Evolutionary conservation across 1,140 invertebrate species (phyloP).

Genomic region (Drosophila sechellia): DNA sequence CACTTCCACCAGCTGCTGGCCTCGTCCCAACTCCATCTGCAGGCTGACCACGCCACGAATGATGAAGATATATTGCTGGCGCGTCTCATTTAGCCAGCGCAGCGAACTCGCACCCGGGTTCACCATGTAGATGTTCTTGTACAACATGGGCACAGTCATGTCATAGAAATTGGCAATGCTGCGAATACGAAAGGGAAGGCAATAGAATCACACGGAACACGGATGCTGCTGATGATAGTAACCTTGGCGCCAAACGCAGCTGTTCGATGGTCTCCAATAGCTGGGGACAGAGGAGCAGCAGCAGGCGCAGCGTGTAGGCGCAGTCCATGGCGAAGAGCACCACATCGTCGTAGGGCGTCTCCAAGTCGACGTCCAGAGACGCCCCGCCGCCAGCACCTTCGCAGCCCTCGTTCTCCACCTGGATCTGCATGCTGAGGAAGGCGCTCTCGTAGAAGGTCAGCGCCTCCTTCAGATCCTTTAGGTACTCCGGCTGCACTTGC

Average conservation of each 20-base stretch:
- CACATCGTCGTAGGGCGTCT: conserved; percentile 87
- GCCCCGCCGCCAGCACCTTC: conserved; percentile 75
- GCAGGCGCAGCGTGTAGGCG: conserved; percentile 87
- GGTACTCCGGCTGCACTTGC: conserved; percentile 89
- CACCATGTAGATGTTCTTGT: conserved; percentile 85
- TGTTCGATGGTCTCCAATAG: conserved; percentile 77
- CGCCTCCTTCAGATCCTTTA: conserved; percentile 87
- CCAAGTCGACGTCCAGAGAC: conserved; percentile 53
- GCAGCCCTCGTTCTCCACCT: conserved; percentile 78
- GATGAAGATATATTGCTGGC: conserved; percentile 85
- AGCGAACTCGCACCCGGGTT: conserved; percentile 68
- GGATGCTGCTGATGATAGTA: too few relatives aligned
- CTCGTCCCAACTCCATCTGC: conserved; percentile 78
- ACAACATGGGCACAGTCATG: conserved; percentile 87
- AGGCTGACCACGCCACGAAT: conserved; percentile 64
- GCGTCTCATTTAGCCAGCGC: conserved; percentile 83
- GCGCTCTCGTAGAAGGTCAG: conserved; percentile 85
- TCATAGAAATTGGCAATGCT: conserved; percentile 89
- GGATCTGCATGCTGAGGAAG: conserved; percentile 77
- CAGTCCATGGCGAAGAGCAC: conserved; percentile 90
- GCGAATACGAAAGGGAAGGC: conserved; percentile 46
- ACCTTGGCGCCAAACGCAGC: conserved; percentile 68
- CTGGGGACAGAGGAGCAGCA: conserved; percentile 87
- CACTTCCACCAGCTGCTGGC: conserved; percentile 86
- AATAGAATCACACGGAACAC: neutral